phyloP scores from a whole-genome alignment of 2,888 invertebrate species.

The Brenthis daphne region DNA sequence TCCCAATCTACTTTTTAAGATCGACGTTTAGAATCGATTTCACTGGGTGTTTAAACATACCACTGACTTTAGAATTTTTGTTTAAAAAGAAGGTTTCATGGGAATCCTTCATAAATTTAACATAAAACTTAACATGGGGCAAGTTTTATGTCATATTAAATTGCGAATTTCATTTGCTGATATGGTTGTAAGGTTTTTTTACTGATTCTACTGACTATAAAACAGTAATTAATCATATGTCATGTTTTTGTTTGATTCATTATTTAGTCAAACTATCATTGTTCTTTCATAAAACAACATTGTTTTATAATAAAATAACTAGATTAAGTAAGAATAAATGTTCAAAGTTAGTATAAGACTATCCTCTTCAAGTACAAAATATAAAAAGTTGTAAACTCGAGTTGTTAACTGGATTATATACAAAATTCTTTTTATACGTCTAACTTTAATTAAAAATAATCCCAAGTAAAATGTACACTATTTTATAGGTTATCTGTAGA shows the following conservation, averaged over 20 bases:
- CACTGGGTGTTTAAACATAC: neutral
- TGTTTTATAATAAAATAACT: slow-evolving; percentile 9
- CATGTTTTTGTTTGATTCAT: no score
- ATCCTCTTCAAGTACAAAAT: slow-evolving; percentile 5
- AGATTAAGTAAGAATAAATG: slow-evolving; percentile 12
- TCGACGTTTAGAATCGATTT: neutral
- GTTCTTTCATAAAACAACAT: neutral
- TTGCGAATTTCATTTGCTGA: no score
- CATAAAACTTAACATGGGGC: no score
- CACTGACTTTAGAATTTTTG: neutral
- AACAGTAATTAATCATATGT: no score
- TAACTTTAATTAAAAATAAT: slow-evolving; percentile 1
- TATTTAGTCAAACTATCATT: neutral
- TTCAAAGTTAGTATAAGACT: neutral
- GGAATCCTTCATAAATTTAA: no score
- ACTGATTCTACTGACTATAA: no score
- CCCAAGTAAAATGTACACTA: neutral
- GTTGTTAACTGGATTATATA: slow-evolving; percentile 13
- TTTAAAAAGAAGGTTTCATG: no score
- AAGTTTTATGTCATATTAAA: no score
- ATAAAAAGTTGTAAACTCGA: slow-evolving; percentile 12
- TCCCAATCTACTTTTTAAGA: neutral
- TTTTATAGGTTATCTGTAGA: no score
- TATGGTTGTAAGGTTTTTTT: no score
- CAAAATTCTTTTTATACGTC: slow-evolving; percentile 6